Conservation (phyloP, 2,113 vertebrate genomes). For the Willisornis vidua region DNA sequence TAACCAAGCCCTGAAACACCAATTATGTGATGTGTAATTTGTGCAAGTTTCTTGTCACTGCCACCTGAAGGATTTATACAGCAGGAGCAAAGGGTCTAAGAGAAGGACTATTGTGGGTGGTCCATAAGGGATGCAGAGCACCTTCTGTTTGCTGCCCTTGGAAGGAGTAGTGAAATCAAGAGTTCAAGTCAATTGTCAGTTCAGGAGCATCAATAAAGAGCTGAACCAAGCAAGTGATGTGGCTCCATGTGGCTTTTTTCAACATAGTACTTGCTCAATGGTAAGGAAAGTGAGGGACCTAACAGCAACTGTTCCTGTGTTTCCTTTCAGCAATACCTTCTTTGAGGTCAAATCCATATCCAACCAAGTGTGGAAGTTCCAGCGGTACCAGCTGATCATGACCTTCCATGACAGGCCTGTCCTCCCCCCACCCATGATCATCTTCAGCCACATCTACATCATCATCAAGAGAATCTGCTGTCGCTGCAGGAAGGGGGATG, state of each 20-base stretch:
- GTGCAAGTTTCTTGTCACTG: neutral
- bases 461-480: constrained; percentile 83
- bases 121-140: neutral
- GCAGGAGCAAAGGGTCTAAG: neutral
- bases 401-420: constrained; percentile 96
- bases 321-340: constrained; percentile 90
- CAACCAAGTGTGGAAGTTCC: constrained; percentile 99
- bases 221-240: neutral
- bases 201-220: neutral
- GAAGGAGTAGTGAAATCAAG: neutral
- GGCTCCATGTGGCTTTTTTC: neutral
- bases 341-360: constrained; percentile 98
- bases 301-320: neutral
- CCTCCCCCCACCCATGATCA: constrained; percentile 94
- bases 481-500: constrained; percentile 81
- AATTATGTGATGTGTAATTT: neutral
- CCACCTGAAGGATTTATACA: neutral
- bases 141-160: neutral
- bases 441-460: constrained; percentile 94
- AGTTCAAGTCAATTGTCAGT: neutral
- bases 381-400: constrained; percentile 97
- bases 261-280: neutral
- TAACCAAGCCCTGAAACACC: neutral
- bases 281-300: neutral
- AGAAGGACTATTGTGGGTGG: neutral